Base-by-base conservation (phyloP, 2,888 invertebrate genomes). In the Cacoxenus indagator region DNA sequence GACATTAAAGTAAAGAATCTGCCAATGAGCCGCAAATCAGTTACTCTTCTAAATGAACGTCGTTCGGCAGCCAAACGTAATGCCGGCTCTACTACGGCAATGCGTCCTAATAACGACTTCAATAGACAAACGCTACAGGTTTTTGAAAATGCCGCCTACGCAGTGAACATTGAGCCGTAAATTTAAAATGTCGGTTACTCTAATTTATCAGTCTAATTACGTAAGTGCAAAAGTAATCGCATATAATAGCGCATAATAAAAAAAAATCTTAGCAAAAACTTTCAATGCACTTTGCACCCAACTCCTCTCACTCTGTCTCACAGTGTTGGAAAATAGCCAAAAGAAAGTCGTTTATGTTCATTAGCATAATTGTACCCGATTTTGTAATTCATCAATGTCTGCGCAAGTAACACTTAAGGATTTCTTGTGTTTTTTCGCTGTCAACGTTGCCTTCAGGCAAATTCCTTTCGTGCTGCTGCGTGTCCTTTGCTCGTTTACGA, bases 21-120 rank as follows among this genome's bases (percentile, higher is more conserved):
- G 24, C 81, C 85, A 0, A 71, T 88, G 69, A 87, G 86, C 54
- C 81, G 87, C 51, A 87, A 88, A 70, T 87, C 88, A 1, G 70
- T 86, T 1, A 85, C 82, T 76, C 78, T 85, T 19, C 76, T 85
- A 6, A 84, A 86, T 70, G 84, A 83, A 65, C 84, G 82, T 3
- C 81, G 85, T 46, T 79, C 78, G 17, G 78, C 73, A 59, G 85
- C 84, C 31, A 87, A 84, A 67, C 80, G n/a, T 1, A 62, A 45
- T 24, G 24, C 11, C 22, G 81, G 62, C 73, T 69, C 76, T 17
- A 19, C 5, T 1, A 9, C 22, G 51, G 77, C 77, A 66, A 73
- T 75, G 17, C 73, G 72, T 24, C 73, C 75, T 6, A 78, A 76
- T 62, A 73, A 75, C 8, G 70, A 80, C 62, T 81, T 84, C 61